Evolutionary conservation across 23 tunicate genomes (phyloP).

Genomic region (Halocynthia roretzi): DNA sequence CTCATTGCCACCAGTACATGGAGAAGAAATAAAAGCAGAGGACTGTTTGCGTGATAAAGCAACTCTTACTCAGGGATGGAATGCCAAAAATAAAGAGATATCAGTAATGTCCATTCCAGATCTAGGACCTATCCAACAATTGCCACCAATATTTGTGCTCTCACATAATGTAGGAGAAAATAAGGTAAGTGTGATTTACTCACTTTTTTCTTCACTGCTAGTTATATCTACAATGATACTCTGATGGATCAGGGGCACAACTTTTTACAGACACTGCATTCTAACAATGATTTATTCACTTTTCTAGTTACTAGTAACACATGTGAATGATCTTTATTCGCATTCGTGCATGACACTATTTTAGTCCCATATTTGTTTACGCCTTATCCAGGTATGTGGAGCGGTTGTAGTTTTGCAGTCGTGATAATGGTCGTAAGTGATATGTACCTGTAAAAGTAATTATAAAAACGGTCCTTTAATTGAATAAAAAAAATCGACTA

Average conservation of each 20-base stretch:
- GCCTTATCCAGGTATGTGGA: too few relatives aligned
- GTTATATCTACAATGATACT: background rate
- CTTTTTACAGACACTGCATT: background rate
- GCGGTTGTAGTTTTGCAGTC: too few relatives aligned
- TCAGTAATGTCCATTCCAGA: constrained; percentile 6
- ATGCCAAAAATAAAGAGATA: background rate
- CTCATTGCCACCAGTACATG: constrained; percentile 24
- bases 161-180: background rate
- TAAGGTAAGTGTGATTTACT: background rate
- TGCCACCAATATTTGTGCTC: background rate
- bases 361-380: too few relatives aligned
- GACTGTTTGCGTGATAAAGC: background rate
- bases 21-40: constrained; percentile 12
- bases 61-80: constrained; percentile 11
- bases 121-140: background rate
- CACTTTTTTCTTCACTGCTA: background rate
- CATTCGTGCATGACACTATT: too few relatives aligned
- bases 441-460: too few relatives aligned
- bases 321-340: too few relatives aligned
- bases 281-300: too few relatives aligned
- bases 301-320: too few relatives aligned
- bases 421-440: too few relatives aligned
- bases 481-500: too few relatives aligned
- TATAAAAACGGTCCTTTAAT: too few relatives aligned
- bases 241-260: background rate